phyloP scores from a whole-genome alignment of 2,888 invertebrate genomes.

The Drosophila percnosoma region DNA sequence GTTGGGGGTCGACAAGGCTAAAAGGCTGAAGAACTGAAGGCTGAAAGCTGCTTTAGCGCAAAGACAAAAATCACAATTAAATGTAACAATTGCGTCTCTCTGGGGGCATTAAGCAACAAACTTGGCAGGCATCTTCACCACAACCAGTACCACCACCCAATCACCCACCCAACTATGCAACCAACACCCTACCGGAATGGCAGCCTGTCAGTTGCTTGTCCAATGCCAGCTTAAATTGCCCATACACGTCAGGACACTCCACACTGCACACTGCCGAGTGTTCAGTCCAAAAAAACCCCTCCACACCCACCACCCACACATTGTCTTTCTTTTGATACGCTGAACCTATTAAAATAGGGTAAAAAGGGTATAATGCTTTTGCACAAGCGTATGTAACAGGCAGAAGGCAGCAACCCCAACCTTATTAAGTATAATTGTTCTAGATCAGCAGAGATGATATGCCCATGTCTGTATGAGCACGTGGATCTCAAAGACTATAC shows the following conservation, averaged over 20 bases:
- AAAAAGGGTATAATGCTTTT: not conserved
- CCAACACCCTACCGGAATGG: slow-evolving; percentile 2
- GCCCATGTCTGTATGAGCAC: not conserved
- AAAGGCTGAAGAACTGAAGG: slow-evolving; percentile 35
- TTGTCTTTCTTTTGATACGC: not conserved
- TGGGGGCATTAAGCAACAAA: slow-evolving; percentile 72
- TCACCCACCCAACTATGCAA: not conserved
- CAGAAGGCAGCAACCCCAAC: not conserved
- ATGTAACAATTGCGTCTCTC: slow-evolving; percentile 80
- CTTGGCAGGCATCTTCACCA: slow-evolving; percentile 23
- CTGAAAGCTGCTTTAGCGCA: slow-evolving; percentile 47
- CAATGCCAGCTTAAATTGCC: slow-evolving; percentile 80
- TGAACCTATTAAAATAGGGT: not conserved
- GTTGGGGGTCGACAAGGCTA: slow-evolving; percentile 14
- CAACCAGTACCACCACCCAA: not conserved
- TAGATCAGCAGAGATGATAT: not conserved
- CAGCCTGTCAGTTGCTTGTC: slow-evolving; percentile 74
- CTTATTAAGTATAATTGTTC: too few species aligned
- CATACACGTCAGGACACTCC: slow-evolving; percentile 74
- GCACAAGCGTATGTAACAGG: not conserved
- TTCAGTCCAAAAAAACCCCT: not conserved
- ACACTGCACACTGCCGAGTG: slow-evolving; percentile 19
- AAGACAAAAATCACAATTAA: slow-evolving; percentile 79
- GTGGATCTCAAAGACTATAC: not conserved
- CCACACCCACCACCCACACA: not conserved